phyloP scores from a whole-genome alignment of 2,113 vertebrate genomes.

The Percina caprodes region DNA sequence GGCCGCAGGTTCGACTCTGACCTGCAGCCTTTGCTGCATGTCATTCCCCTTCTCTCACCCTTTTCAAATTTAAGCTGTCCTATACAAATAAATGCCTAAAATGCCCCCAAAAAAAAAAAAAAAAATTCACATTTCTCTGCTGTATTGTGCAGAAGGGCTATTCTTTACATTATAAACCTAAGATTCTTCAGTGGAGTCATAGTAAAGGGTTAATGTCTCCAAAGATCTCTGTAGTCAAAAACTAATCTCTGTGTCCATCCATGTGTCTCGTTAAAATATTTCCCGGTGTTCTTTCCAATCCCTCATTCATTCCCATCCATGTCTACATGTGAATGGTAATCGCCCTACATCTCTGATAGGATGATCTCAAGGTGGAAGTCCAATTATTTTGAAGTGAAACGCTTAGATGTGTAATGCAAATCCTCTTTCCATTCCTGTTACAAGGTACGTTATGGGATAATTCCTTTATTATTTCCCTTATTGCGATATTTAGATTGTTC shows the following conservation, averaged over 20 bases:
- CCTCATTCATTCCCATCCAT: conserved; percentile 31
- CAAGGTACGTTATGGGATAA: conserved; percentile 55
- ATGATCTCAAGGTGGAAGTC: conserved; percentile 63
- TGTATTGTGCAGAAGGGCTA: not conserved
- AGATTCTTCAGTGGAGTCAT: not conserved
- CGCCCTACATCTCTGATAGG: conserved; percentile 52
- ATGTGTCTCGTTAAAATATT: conserved; percentile 22
- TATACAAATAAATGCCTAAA: too few species aligned
- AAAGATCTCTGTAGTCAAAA: conserved; percentile 9
- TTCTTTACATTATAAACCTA: not conserved
- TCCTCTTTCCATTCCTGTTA: conserved; percentile 48
- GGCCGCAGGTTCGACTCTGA: too few species aligned
- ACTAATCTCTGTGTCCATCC: conserved; percentile 35
- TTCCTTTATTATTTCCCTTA: conserved; percentile 40
- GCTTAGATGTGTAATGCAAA: conserved; percentile 67
- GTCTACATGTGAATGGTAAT: conserved; percentile 44
- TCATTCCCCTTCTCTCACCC: too few species aligned
- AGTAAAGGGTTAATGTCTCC: not conserved
- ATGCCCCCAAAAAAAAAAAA: too few species aligned
- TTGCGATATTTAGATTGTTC: conserved; percentile 44
- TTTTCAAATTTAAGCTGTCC: too few species aligned
- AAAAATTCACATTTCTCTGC: not conserved
- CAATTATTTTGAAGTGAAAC: conserved; percentile 64
- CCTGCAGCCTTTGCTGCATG: too few species aligned
- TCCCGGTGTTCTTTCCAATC: conserved; percentile 24